Percentiles rank a stretch among this genome's conserved stretches.
Conservation (phyloP, 2,797 vertebrate species). For the Amblyopsis hoosieri region DNA sequence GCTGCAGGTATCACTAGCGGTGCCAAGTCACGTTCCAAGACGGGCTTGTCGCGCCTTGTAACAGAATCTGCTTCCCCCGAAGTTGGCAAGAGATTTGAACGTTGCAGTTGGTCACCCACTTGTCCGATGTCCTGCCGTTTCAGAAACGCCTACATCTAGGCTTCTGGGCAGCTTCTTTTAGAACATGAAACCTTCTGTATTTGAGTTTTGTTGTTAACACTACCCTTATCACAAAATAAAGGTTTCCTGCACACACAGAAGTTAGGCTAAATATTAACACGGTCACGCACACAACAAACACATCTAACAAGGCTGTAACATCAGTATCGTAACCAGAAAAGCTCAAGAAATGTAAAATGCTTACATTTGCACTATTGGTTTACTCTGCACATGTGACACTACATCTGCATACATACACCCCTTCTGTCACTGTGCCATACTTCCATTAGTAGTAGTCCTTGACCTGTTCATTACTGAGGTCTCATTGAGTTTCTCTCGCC, state of each 20-base stretch:
- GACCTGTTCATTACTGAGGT: slow-evolving; percentile 36
- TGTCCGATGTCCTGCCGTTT: slow-evolving; percentile 46
- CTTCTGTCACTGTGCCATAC: not conserved
- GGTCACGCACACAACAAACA: not conserved
- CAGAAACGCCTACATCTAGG: slow-evolving; percentile 22
- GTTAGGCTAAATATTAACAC: not conserved
- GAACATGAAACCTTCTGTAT: slow-evolving; percentile 9
- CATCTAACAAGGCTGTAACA: slow-evolving; percentile 39
- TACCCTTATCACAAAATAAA: slow-evolving; percentile 14
- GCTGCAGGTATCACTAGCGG: slow-evolving; percentile 19
- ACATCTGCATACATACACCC: not conserved
- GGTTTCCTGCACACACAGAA: too few relatives aligned
- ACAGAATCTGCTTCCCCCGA: slow-evolving; percentile 30
- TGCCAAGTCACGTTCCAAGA: slow-evolving; percentile 36
- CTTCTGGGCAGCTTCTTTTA: slow-evolving; percentile 15
- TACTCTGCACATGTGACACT: not conserved
- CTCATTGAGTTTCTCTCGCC: slow-evolving; percentile 70
- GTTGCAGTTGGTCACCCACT: slow-evolving; percentile 40
- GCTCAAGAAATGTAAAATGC: not conserved
- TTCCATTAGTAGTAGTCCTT: slow-evolving; percentile 1
- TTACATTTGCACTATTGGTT: too few relatives aligned
- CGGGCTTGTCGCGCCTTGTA: slow-evolving; percentile 48
- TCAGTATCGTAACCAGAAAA: slow-evolving; percentile 9
- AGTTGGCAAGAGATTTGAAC: slow-evolving; percentile 36
- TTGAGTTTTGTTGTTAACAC: slow-evolving; percentile 15